Evolutionary conservation across 2,888 invertebrate genomes (phyloP).

Genomic region (Diploptera punctata): DNA sequence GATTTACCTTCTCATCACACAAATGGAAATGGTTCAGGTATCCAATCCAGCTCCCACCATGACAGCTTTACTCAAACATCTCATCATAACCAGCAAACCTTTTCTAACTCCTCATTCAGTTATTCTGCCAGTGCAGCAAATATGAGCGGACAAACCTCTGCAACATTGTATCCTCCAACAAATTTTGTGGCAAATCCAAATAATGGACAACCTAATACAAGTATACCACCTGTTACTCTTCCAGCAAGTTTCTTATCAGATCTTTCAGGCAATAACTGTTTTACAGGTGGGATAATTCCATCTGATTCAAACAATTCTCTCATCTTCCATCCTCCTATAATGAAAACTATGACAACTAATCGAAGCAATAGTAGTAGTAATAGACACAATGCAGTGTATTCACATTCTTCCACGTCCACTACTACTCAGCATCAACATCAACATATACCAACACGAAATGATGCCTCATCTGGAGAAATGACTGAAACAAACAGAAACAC

Average conservation of each 20-base stretch:
- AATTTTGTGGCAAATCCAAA: slow-evolving; percentile 19
- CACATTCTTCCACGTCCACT: not conserved
- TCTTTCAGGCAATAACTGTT: slow-evolving; percentile 12
- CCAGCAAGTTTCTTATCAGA: slow-evolving; percentile 27
- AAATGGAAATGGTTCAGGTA: not conserved
- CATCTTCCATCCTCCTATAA: slow-evolving; percentile 20
- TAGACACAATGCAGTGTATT: slow-evolving; percentile 21
- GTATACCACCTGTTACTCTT: slow-evolving; percentile 2
- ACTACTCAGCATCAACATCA: slow-evolving; percentile 20
- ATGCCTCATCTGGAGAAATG: not conserved
- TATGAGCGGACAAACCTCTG: not conserved
- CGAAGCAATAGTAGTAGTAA: not conserved
- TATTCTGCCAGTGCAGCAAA: slow-evolving; percentile 3
- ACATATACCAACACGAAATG: slow-evolving; percentile 14
- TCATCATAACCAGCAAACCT: slow-evolving; percentile 30
- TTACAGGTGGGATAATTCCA: not conserved
- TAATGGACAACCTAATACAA: not conserved
- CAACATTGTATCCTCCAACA: not conserved
- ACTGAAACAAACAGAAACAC: slow-evolving; percentile 3
- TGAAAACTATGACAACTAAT: not conserved
- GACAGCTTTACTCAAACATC: slow-evolving; percentile 13
- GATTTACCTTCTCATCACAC: slow-evolving; percentile 10
- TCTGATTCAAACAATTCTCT: slow-evolving; percentile 25
- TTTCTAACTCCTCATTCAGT: slow-evolving; percentile 1
- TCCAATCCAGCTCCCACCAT: not conserved